These are phyloP conservation scores for Gymnoscelis rufifasciata DNA, from an alignment of 2,888 invertebrate genomes.

Conservation along the genomic window DNA sequence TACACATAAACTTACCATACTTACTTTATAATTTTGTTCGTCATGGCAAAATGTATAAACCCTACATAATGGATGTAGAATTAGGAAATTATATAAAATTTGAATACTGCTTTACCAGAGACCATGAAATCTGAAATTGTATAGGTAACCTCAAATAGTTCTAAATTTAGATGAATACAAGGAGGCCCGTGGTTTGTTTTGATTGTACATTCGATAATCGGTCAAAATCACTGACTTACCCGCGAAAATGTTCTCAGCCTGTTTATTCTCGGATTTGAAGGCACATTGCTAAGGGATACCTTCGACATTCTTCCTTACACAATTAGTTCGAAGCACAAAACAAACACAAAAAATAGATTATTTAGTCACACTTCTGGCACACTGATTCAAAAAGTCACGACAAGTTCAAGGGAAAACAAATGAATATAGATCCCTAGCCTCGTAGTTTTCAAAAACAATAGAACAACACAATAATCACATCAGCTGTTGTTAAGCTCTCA, in stretches of 20 bases:
- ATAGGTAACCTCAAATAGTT: constrained; percentile 43
- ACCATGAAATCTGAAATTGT: constrained; percentile 15
- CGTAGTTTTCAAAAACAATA: constrained; percentile 45
- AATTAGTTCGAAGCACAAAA: constrained; percentile 31
- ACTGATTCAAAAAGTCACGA: constrained; percentile 42
- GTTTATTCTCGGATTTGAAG: constrained; percentile 70
- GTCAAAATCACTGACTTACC: constrained; percentile 50
- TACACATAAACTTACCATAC: no score
- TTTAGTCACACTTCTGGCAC: constrained; percentile 49
- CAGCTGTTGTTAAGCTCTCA: constrained; percentile 50
- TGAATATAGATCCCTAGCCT: constrained; percentile 38
- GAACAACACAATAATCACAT: constrained; percentile 31
- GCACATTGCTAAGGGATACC: constrained; percentile 70
- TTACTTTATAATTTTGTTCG: no score
- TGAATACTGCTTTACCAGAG: neutral
- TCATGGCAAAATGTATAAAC: no score
- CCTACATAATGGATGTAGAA: no score
- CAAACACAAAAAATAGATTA: constrained; percentile 46
- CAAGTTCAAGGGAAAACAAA: constrained; percentile 53
- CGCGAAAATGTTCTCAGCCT: constrained; percentile 70
- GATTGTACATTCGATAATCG: constrained; percentile 9
- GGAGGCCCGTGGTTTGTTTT: constrained; percentile 23
- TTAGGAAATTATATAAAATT: no score
- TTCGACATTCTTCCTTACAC: constrained; percentile 58
- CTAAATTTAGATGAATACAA: constrained; percentile 35